Base-by-base conservation (phyloP, 2,113 vertebrate genomes). In the Corynorhinus townsendii region DNA sequence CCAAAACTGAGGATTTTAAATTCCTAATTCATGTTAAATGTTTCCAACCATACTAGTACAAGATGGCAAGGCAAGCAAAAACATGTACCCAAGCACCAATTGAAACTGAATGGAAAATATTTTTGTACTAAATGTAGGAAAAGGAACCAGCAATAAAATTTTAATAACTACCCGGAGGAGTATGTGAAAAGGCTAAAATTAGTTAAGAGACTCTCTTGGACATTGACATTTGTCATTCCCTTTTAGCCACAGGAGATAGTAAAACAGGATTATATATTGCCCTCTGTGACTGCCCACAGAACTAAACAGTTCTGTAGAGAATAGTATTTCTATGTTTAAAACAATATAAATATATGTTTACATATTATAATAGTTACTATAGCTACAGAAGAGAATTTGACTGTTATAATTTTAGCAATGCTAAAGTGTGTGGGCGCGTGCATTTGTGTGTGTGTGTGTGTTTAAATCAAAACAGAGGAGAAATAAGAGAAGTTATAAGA, bases 1-100 rank as follows among this genome's bases (percentile, higher is more conserved):
- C n/a, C 69, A 86, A 87, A 94, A 62, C 22, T 68, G 33, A 89
- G n/a, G 56, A 81, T 47, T 88, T 82, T 45, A 71, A 75, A 69
- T 64, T 52, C 43, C 72, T 79, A 93, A 80, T 43, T 81, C 66
- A 26, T 1, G 30, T 40, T 59, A n/a, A 76, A 14, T 9, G 69
- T n/a, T 91, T 89, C 93, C 81, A 73, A 73, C 35, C 1, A 69
- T 11, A 33, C 28, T 43, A 77, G 38, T 54, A 77, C 7, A 77
- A 85, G 71, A 73, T 2, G 33, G 73, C 19, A 59, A 54, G 20
- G 47, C 0, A 28, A 83, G 66, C 9, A 68, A 30, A 66, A 20
- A 30, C 4, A 54, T 7, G 54, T 17, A 56, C 10, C 54, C 28
- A 84, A 56, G n/a, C 3, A 86, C 22, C 54, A 89, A 19, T 0